Conservation (phyloP, 2,113 vertebrate genomes). For the Terrapene triunguis region DNA sequence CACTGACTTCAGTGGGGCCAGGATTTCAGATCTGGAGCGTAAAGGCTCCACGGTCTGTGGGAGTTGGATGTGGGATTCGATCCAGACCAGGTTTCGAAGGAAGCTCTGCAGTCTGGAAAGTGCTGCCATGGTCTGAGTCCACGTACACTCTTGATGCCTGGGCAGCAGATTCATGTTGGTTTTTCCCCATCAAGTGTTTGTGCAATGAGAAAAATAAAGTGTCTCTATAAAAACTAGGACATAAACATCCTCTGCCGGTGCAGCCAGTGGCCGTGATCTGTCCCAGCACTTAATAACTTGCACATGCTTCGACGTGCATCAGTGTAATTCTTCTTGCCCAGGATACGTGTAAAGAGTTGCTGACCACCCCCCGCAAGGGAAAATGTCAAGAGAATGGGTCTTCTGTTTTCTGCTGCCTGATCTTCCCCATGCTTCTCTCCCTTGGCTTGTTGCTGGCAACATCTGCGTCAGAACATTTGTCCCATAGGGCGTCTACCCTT, state of each 20-base stretch:
- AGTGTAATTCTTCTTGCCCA: background rate
- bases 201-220: too few relatives aligned
- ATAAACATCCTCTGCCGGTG: background rate
- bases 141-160: background rate
- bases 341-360: background rate
- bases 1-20: background rate
- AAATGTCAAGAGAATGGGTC: background rate
- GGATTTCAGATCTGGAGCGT: background rate
- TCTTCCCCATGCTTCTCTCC: background rate
- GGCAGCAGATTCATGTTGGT: too few relatives aligned
- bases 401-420: background rate
- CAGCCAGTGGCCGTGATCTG: background rate
- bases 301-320: background rate
- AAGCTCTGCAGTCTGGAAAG: background rate
- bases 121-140: background rate
- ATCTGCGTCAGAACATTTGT: too few relatives aligned
- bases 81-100: background rate
- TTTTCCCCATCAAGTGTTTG: background rate
- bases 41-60: background rate
- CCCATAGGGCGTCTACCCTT: too few relatives aligned
- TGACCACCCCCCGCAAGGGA: background rate
- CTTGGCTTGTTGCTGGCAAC: background rate
- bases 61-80: background rate
- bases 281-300: background rate
- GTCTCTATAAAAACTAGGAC: background rate